phyloP scores from a whole-genome alignment of 2,113 vertebrate species.

The Ibidorhyncha struthersii region DNA sequence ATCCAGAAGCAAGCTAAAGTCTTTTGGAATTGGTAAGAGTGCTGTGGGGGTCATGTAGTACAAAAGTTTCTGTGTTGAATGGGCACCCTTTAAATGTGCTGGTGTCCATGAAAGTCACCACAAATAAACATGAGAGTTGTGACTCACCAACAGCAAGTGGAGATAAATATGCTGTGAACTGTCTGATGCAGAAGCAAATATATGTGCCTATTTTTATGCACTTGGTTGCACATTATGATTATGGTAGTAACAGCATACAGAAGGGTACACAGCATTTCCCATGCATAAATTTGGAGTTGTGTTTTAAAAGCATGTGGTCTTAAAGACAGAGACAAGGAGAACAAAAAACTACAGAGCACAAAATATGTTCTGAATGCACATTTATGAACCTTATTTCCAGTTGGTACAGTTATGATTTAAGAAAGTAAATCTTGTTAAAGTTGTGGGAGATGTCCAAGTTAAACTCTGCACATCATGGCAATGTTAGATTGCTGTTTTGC shows the following conservation, averaged over 20 bases:
- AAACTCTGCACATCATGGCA: neutral
- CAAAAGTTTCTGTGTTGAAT: neutral
- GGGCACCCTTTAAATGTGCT: neutral
- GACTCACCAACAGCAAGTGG: neutral
- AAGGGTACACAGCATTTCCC: neutral
- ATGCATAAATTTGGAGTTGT: neutral
- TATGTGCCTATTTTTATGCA: constrained; percentile 10
- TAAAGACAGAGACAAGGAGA: neutral
- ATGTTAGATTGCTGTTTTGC: neutral
- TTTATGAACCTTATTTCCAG: neutral
- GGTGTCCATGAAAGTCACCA: neutral
- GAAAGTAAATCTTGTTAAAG: neutral
- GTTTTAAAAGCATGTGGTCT: neutral
- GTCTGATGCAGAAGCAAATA: neutral
- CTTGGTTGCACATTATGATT: neutral
- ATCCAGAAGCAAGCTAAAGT: neutral
- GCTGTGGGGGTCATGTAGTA: too few relatives aligned
- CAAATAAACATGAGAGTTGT: neutral
- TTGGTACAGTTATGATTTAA: neutral
- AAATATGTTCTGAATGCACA: neutral
- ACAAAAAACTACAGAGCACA: neutral
- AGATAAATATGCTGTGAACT: neutral
- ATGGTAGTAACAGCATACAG: neutral
- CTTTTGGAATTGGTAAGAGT: neutral
- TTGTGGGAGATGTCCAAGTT: neutral